Evolutionary conservation across 2,113 vertebrate species (phyloP).

Genomic region (Nesoenas mayeri): DNA sequence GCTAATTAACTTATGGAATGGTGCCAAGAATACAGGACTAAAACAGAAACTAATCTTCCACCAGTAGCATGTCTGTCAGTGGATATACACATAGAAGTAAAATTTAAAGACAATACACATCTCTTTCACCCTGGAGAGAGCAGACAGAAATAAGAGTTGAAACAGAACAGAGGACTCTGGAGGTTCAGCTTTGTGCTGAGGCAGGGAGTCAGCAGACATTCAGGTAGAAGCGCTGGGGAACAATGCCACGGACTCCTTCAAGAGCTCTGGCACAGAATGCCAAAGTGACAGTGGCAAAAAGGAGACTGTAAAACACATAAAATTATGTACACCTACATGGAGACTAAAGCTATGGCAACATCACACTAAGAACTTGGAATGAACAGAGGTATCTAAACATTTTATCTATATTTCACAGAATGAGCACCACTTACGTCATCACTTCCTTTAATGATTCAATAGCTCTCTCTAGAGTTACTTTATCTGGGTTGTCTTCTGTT

Average conservation of each 20-base stretch:
- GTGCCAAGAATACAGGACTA: background rate
- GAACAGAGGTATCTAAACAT: background rate
- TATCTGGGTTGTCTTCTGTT: conserved; percentile 94
- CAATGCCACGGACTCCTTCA: rapidly evolving
- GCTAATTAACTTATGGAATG: background rate
- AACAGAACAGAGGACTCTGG: background rate
- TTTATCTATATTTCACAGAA: background rate
- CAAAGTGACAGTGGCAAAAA: background rate
- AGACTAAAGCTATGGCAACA: background rate
- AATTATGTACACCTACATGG: background rate
- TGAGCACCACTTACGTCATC: conserved; percentile 89
- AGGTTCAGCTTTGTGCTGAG: background rate
- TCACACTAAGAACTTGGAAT: background rate
- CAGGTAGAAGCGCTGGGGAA: background rate
- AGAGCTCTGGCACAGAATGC: background rate
- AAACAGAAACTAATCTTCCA: background rate
- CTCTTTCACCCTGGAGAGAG: background rate
- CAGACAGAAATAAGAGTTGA: rapidly evolving
- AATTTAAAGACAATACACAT: background rate
- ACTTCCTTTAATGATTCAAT: conserved; percentile 97
- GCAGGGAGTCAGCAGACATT: background rate
- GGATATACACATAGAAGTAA: background rate
- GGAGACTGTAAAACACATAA: background rate
- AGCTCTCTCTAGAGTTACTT: conserved; percentile 90
- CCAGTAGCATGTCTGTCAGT: background rate